Percentiles rank a stretch among this genome's conserved stretches.
Conservation (phyloP, 2,797 vertebrate genomes). For the Aythya fuligula region DNA sequence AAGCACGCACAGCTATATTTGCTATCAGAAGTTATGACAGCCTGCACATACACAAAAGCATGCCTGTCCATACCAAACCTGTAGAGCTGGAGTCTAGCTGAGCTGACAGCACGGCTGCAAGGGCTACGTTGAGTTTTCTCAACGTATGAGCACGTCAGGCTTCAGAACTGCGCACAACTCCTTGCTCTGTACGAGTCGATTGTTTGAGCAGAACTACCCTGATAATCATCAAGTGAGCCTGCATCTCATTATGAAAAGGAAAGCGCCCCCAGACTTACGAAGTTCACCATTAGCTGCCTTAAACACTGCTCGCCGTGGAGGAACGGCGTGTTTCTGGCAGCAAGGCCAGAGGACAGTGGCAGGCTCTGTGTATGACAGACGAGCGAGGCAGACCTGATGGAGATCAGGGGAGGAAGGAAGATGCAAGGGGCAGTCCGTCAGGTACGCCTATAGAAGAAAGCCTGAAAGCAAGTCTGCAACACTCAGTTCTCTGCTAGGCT, state of each 20-base stretch:
- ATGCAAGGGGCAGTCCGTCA: neutral
- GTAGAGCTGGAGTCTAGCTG: neutral
- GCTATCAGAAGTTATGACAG: neutral
- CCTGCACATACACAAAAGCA: neutral
- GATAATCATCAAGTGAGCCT: neutral
- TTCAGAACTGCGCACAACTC: neutral
- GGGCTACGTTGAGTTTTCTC: neutral
- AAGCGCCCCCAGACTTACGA: neutral
- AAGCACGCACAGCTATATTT: neutral
- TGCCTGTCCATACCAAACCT: neutral
- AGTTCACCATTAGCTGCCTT: neutral
- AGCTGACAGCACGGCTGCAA: neutral
- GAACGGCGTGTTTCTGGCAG: neutral
- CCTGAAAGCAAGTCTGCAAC: neutral
- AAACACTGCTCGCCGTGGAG: neutral
- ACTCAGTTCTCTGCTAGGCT: neutral
- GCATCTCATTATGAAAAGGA: neutral
- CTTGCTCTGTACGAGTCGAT: neutral
- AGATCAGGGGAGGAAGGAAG: neutral
- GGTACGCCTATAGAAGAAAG: neutral
- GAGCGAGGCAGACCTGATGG: neutral
- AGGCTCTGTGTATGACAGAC: neutral
- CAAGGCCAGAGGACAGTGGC: neutral
- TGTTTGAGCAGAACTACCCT: neutral
- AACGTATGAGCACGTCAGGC: neutral